Evolutionary conservation across 1,140 invertebrate species (phyloP), one percentile per base, ranked within the genome.

Genomic region (Thaumetopoea pityocampa): DNA sequence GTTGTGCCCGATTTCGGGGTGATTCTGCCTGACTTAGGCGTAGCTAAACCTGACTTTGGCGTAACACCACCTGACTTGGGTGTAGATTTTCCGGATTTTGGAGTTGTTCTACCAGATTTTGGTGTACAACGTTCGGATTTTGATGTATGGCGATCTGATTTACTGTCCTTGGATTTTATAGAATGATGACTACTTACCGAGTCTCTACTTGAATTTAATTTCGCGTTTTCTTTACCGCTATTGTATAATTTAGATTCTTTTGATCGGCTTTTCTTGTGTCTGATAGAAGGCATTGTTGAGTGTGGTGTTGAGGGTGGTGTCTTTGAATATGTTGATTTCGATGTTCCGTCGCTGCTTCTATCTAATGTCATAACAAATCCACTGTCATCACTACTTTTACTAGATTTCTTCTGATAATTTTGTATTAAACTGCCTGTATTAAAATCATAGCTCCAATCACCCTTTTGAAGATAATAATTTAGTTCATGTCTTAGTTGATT

Each of bases 131-230:
- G 63, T 37, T 84, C 80, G 17, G 77, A 84, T 51, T 81, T 84
- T 12, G 77, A 66, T 4, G 71, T 77, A 9, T 73, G 68, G 5
- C 69, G 59, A 46, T 79, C 80, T 5, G 80, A 81, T 60, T 81
- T 84, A 61, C 79, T 85, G 40, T 86, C 85, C 58, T 69, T 69
- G 18, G 85, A 86, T 48, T 74, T 82, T 18, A 79, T 80, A 15
- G 85, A 86, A 61, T 86, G 85, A 50, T 84, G 85, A 38, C 85
- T 85, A 26, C 72, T 85, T 7, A 86, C 52, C 7, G 83, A 86
- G 58, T 86, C 85, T 20, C 82, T 68, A 55, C 85, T 86, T 6
- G 85, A 84, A 61, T 82, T 84, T 8, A 86, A 44, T 65, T 82
- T 84, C n/a, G 68, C 48, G 22, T 52, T 61, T 41, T 86, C 83